A percentile compares a stretch with the other conserved stretches of the same genome.
Conservation (phyloP, 2,797 vertebrate species). For the Hirundo rustica region DNA sequence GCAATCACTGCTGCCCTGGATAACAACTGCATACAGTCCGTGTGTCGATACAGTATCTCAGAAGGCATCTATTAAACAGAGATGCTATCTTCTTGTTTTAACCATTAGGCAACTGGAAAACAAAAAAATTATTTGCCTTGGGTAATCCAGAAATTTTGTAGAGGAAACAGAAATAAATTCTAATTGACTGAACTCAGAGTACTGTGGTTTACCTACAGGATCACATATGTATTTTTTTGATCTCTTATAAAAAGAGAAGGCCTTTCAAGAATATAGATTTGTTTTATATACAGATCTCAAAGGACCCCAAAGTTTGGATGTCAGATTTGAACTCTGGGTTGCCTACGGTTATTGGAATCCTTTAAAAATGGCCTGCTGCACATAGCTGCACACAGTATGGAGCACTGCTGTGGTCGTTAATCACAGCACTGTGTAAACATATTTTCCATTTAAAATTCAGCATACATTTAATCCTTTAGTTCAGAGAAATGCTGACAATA, state of each 20-base stretch:
- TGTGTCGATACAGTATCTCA: not conserved
- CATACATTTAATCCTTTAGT: not conserved
- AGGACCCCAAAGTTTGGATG: not conserved
- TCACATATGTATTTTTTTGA: not conserved
- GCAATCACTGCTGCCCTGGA: not conserved
- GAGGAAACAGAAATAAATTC: not conserved
- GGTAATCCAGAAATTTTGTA: not conserved
- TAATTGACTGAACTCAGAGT: not conserved
- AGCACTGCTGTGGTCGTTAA: not conserved
- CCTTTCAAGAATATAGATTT: not conserved
- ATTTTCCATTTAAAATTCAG: not conserved
- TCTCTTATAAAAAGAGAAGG: not conserved
- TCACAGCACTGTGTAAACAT: not conserved
- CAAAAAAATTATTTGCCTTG: not conserved
- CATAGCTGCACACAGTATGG: not conserved
- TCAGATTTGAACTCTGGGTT: not conserved
- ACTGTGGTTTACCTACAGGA: not conserved
- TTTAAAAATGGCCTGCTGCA: not conserved
- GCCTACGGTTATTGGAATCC: not conserved
- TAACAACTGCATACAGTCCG: fast-evolving
- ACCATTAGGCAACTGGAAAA: not conserved
- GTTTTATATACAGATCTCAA: not conserved
- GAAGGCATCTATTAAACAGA: not conserved
- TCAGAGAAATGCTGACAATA: not conserved
- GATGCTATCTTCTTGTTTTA: not conserved